Base-by-base conservation (phyloP, 2,113 vertebrate species). In the Actenoides lindsayi region DNA sequence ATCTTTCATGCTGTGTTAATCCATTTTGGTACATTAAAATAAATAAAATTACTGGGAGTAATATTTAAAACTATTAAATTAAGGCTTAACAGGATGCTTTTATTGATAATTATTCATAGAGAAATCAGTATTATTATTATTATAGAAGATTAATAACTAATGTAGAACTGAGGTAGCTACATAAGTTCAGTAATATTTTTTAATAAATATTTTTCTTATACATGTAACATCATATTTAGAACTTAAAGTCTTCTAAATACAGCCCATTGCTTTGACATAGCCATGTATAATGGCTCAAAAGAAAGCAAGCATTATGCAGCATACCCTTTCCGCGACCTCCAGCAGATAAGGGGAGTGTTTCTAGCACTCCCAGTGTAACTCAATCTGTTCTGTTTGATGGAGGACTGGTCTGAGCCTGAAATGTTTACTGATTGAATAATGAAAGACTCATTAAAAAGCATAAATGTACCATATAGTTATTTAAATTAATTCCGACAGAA, bases 261-360 rank as follows among this genome's bases (percentile, higher is more conserved):
- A 90, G 51, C 48, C 19, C 14, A 42, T 30, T 68, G 35, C 60
- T 78, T 90, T 80, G 54, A 77, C 28, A 60, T 33, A 96, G 39
- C 23, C 10, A 14, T 31, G 41, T 70, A 28, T 27, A 74, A 67
- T 7, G 27, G 33, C 63, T 86, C n/a, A 16, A 63, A 94, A 96
- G 71, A 97, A 95, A 75, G 76, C 33, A 37, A 20, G 18, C 9
- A 71, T 92, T 96, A 70, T 93, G 50, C n/a, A 46, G 63, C 7
- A 14, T 83, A 88, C 63, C 87, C 86, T 92, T 93, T 64, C 71
- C 44, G 64, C 90, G 83, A 95, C 85, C 68, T 95, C 73, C 62
- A 83, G 23, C 21, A 90, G 60, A 78, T 71, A 80, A 60, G 28
- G 33, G 16, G 41, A 83, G 30, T 19, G 37, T 44, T 90, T 86